These are phyloP conservation scores for Pelobates cultripes DNA, from an alignment of 2,797 vertebrate species.

Conservation along the genomic window DNA sequence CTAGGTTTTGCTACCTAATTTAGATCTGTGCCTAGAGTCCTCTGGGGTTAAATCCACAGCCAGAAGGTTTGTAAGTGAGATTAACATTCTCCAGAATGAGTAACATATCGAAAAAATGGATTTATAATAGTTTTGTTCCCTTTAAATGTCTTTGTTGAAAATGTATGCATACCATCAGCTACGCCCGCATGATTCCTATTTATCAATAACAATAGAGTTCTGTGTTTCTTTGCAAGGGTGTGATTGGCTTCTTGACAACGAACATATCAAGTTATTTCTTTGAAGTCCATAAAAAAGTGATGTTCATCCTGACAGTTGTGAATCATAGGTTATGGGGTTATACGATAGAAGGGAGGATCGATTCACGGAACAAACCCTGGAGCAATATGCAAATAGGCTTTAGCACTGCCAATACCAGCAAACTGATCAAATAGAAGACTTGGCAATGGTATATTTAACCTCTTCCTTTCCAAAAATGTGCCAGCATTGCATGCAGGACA, in stretches of 20 bases:
- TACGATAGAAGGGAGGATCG: not conserved
- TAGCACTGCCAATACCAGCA: too few species aligned
- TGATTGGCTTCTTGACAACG: constrained; percentile 14
- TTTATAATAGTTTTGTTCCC: constrained; percentile 6
- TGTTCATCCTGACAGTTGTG: not conserved
- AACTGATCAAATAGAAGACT: too few species aligned
- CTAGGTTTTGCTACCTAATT: too few species aligned
- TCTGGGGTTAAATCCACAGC: not conserved
- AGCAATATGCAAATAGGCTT: too few species aligned
- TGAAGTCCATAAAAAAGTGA: constrained; percentile 2
- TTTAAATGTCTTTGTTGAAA: constrained; percentile 4
- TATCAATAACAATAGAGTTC: constrained; percentile 28
- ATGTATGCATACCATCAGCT: constrained; percentile 15
- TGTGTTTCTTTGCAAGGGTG: constrained; percentile 25
- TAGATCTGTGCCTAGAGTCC: not conserved
- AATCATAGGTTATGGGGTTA: not conserved
- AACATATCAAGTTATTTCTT: constrained; percentile 11
- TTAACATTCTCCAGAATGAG: constrained; percentile 20
- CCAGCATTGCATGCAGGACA: too few species aligned
- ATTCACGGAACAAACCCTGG: not conserved
- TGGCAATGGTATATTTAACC: too few species aligned
- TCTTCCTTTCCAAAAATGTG: too few species aligned
- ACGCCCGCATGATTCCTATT: constrained; percentile 24
- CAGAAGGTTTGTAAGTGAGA: not conserved
- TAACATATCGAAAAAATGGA: not conserved